These are phyloP conservation scores for Pteruthius melanotis DNA, from an alignment of 2,113 vertebrate genomes.

Conservation along the genomic window DNA sequence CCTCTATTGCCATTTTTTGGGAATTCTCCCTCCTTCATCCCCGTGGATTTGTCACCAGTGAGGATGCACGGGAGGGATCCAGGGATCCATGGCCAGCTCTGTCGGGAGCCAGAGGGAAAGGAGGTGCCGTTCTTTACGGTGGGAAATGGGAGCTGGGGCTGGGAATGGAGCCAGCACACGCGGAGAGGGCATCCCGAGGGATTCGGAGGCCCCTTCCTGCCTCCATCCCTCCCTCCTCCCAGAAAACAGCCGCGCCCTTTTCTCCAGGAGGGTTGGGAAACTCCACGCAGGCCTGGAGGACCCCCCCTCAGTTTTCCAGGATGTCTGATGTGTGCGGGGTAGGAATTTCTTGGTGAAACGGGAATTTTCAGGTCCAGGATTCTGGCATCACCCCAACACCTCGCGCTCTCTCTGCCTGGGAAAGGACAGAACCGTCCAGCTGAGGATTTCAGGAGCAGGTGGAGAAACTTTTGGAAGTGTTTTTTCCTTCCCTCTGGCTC, in stretches of 20 bases:
- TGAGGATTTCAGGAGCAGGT: not conserved
- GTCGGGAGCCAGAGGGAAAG: not conserved
- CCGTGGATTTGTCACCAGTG: not conserved
- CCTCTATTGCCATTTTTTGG: not conserved
- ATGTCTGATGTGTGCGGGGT: accelerated
- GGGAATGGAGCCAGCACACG: not conserved
- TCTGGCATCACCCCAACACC: accelerated
- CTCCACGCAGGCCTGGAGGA: accelerated
- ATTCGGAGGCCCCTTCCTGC: not conserved
- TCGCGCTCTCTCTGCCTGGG: not conserved
- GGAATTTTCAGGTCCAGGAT: not conserved
- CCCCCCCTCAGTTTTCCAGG: not conserved
- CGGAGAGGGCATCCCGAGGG: not conserved
- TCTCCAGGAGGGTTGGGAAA: not conserved
- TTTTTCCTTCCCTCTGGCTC: not conserved
- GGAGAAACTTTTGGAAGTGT: not conserved
- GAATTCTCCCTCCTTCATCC: not conserved
- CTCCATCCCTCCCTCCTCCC: not conserved
- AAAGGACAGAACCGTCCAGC: not conserved
- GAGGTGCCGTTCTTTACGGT: not conserved
- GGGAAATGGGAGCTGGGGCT: not conserved
- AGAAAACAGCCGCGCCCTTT: not conserved
- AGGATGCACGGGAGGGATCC: not conserved
- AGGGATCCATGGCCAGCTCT: not conserved
- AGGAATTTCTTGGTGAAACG: not conserved